Conservation (phyloP, 2,888 invertebrate species). For the Hofmannophila pseudospretella region DNA sequence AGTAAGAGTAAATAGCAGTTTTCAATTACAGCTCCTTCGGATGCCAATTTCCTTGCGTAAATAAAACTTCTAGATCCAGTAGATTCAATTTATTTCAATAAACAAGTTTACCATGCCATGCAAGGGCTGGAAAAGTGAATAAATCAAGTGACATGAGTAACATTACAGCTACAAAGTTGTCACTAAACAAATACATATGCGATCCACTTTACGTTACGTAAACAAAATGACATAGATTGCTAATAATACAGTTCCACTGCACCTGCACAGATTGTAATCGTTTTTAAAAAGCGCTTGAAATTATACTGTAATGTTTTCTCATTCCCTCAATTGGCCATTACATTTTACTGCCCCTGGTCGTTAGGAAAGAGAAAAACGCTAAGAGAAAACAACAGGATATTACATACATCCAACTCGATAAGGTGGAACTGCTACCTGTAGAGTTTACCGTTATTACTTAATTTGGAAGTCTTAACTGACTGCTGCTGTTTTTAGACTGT, state of each 20-base stretch:
- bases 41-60: no score
- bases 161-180: no score
- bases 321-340: constrained; percentile 50
- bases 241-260: constrained; percentile 7
- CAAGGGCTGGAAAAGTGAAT: no score
- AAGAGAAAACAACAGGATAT: constrained; percentile 35
- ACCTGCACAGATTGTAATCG: constrained; percentile 28
- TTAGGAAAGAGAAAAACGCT: constrained; percentile 37
- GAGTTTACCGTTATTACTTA: constrained; percentile 30
- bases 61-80: no score
- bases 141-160: no score
- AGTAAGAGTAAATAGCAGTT: no score
- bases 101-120: no score
- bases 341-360: constrained; percentile 45
- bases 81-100: no score
- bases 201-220: no score
- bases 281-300: constrained; percentile 42
- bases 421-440: constrained; percentile 30
- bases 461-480: constrained; percentile 23
- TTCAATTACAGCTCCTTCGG: no score
- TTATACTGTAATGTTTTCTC: constrained; percentile 51
- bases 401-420: constrained; percentile 29
- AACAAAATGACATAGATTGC: background rate
- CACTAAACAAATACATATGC: no score
- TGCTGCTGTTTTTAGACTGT: no score